Conservation (phyloP, 2,797 vertebrate species). For the Chelon auratus region DNA sequence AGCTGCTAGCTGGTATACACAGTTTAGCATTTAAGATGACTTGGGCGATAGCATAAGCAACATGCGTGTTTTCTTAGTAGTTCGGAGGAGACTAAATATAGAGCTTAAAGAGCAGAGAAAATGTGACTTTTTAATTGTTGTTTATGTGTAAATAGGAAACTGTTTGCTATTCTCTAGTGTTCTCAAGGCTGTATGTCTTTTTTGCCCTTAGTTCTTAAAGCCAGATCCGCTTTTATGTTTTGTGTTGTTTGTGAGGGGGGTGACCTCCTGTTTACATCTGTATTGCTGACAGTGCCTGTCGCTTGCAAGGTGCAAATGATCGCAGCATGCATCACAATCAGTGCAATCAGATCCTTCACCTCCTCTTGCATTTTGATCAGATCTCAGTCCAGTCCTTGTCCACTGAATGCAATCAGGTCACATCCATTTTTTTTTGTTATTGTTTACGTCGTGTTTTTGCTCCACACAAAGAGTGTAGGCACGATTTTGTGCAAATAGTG, state of each 20-base stretch:
- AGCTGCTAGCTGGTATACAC: not conserved
- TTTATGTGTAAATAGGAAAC: not conserved
- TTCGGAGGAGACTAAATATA: not conserved
- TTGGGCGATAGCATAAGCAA: too few species aligned
- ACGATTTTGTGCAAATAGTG: conserved; percentile 23
- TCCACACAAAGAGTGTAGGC: conserved; percentile 10
- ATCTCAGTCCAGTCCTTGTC: conserved; percentile 3
- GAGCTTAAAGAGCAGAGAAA: too few species aligned
- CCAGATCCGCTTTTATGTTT: not conserved
- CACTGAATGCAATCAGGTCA: conserved; percentile 12
- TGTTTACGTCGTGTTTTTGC: conserved; percentile 20
- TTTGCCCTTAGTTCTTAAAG: not conserved
- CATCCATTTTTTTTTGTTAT: conserved; percentile 27
- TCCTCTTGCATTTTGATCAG: conserved; percentile 44
- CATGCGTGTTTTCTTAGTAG: not conserved
- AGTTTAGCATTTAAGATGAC: not conserved
- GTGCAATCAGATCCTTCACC: conserved; percentile 34
- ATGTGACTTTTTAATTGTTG: too few species aligned
- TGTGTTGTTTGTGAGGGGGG: not conserved
- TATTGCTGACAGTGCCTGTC: not conserved
- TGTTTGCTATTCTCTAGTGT: not conserved
- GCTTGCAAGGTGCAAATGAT: too few species aligned
- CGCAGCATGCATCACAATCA: conserved; percentile 19
- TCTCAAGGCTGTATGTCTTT: not conserved
- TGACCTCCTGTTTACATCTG: conserved; percentile 1